A percentile compares a stretch with the other conserved stretches of the same genome.
Conservation (phyloP, 2,888 invertebrate genomes). For the Helicoverpa assulta region DNA sequence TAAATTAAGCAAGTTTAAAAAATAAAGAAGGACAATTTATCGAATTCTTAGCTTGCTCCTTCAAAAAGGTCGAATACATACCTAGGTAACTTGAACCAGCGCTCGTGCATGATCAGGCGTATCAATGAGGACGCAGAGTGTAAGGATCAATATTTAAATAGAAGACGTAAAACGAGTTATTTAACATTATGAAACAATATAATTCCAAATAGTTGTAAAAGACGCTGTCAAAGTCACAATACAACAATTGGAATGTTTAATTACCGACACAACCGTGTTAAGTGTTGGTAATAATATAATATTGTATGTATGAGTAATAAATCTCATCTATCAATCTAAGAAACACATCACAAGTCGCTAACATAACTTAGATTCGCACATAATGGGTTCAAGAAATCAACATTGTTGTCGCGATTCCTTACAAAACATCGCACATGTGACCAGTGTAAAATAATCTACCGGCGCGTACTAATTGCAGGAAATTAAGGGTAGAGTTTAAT, state of each 20-base stretch:
- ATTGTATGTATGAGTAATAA: conserved; percentile 13
- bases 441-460: conserved; percentile 36
- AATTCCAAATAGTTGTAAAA: not conserved
- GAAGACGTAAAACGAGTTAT: no score
- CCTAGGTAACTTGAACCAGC: not conserved
- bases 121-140: not conserved
- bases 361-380: conserved; percentile 28
- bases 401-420: conserved; percentile 31
- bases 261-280: not conserved
- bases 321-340: conserved; percentile 21
- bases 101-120: not conserved
- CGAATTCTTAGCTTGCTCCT: not conserved
- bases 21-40: not conserved
- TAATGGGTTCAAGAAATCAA: conserved; percentile 39
- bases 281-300: conserved; percentile 3
- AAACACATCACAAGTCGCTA: conserved; percentile 9
- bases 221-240: not conserved
- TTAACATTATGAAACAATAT: not conserved
- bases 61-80: not conserved
- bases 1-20: not conserved
- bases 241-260: not conserved
- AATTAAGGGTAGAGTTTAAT: conserved; percentile 29
- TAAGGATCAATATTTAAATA: not conserved
- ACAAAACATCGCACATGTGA: conserved; percentile 26
- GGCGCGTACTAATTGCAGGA: conserved; percentile 20